Percentiles rank a stretch among this genome's conserved stretches.
These are phyloP conservation scores for Ochlodes sylvanus DNA, from an alignment of 2,888 invertebrate species.

Conservation along the genomic window DNA sequence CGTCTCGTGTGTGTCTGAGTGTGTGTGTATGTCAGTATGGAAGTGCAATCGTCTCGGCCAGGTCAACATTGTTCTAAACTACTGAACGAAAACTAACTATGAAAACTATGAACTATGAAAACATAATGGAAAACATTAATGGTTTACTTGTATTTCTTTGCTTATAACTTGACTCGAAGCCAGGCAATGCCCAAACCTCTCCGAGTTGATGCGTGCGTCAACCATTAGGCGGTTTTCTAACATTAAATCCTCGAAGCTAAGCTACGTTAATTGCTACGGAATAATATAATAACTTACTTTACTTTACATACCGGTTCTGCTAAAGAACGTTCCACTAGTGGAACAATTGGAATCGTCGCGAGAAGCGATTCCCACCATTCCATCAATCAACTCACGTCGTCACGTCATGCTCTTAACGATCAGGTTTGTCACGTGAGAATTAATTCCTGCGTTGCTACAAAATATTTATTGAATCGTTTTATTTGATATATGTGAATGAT, in stretches of 20 bases:
- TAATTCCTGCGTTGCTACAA: not conserved
- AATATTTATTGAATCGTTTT: constrained; percentile 9
- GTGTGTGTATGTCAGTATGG: not conserved
- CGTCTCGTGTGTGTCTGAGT: constrained; percentile 9
- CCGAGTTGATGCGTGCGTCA: too few species aligned
- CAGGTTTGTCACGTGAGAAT: constrained; percentile 3
- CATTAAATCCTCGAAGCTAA: not conserved
- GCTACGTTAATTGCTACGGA: not conserved
- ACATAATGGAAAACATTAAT: not conserved
- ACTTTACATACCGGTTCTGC: not conserved
- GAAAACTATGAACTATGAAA: too few species aligned
- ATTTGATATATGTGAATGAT: not conserved
- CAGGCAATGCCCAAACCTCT: too few species aligned
- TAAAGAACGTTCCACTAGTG: not conserved
- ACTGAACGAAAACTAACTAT: too few species aligned
- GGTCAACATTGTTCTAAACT: constrained; percentile 10
- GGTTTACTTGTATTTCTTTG: too few species aligned
- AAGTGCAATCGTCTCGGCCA: constrained; percentile 12
- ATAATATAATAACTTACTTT: not conserved
- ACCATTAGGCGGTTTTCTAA: too few species aligned
- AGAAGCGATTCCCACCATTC: not conserved
- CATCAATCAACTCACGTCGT: not conserved
- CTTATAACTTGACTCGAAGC: too few species aligned
- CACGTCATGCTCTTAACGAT: not conserved
- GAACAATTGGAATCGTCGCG: not conserved